phyloP scores from a whole-genome alignment of 2,888 invertebrate genomes.

The Cataglyphis rosenhaueri region DNA sequence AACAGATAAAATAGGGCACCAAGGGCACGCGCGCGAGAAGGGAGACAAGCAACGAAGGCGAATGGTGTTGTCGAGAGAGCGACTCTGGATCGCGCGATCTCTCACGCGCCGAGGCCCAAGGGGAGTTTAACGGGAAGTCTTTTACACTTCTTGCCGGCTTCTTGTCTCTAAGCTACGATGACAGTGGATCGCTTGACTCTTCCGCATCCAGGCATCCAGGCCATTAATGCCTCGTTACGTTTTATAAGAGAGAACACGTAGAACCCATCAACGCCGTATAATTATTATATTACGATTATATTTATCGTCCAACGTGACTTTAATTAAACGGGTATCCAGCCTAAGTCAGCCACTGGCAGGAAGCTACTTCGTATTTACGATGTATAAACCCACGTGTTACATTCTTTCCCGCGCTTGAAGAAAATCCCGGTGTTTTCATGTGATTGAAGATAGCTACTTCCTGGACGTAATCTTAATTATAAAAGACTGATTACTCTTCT shows the following conservation, averaged over 20 bases:
- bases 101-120: slow-evolving; percentile 1
- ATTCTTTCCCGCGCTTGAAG: slow-evolving; percentile 29
- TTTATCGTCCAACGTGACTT: slow-evolving; percentile 74
- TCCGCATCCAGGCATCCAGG: slow-evolving; percentile 31
- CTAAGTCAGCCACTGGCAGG: slow-evolving; percentile 36
- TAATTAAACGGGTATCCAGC: slow-evolving; percentile 77
- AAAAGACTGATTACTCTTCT: slow-evolving; percentile 22
- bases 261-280: slow-evolving; percentile 66
- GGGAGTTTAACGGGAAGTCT: slow-evolving; percentile 47
- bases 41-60: not conserved
- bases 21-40: not conserved
- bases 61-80: not conserved
- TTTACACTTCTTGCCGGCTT: slow-evolving; percentile 41
- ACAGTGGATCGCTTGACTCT: not conserved
- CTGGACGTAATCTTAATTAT: slow-evolving; percentile 34
- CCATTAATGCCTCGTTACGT: slow-evolving; percentile 57
- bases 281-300: slow-evolving; percentile 81
- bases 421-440: not conserved
- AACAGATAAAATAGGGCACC: slow-evolving; percentile 37
- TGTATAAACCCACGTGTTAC: slow-evolving; percentile 51
- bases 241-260: slow-evolving; percentile 57
- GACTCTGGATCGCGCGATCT: slow-evolving; percentile 7
- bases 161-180: slow-evolving; percentile 18
- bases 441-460: slow-evolving; percentile 53
- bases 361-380: slow-evolving; percentile 70